Percentiles rank a stretch among this genome's conserved stretches.
Evolutionary conservation across 1,140 invertebrate genomes (phyloP).

Genomic region (Lepidurus arcticus): DNA sequence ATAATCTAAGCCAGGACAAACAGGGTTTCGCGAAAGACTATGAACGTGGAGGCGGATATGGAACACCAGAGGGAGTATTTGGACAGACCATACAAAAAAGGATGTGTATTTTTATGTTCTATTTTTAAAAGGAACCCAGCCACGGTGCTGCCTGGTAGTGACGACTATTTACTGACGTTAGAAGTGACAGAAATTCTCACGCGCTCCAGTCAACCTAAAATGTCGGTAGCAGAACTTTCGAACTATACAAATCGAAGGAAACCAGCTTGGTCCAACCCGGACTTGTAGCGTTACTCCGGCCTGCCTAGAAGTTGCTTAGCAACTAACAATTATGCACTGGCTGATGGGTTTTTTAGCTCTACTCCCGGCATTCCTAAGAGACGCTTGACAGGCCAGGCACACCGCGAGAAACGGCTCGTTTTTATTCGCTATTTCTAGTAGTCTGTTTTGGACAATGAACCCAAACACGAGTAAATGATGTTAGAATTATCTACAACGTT

Average conservation of each 20-base stretch:
- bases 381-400: too few species aligned
- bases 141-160: neutral
- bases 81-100: neutral
- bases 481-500: too few species aligned
- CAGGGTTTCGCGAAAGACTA: neutral
- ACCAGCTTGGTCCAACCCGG: too few species aligned
- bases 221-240: neutral
- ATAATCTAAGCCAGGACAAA: neutral
- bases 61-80: neutral
- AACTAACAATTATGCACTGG: too few species aligned
- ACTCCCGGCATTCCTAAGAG: too few species aligned
- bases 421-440: too few species aligned
- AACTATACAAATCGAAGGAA: neutral
- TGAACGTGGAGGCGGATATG: neutral
- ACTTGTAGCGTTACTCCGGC: too few species aligned
- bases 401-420: too few species aligned
- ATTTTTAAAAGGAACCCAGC: neutral
- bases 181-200: neutral
- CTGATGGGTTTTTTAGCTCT: too few species aligned
- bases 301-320: too few species aligned
- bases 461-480: too few species aligned
- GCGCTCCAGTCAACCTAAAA: neutral
- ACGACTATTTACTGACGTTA: neutral
- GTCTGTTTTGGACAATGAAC: too few species aligned
- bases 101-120: neutral